Evolutionary conservation across 2,888 invertebrate genomes (phyloP).

Genomic region (Amblyjoppa fuscipennis): DNA sequence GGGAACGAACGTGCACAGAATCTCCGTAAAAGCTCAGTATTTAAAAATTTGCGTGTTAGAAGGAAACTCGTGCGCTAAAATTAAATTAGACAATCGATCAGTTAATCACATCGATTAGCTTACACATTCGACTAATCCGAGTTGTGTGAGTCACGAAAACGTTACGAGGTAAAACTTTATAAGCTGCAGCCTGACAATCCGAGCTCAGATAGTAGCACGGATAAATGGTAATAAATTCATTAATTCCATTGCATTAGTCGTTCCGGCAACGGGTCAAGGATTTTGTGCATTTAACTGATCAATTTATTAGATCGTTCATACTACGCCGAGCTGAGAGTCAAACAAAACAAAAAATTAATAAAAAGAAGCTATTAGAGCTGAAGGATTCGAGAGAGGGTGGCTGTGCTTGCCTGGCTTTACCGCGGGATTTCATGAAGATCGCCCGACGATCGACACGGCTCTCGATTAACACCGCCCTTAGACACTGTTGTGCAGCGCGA

Average conservation of each 20-base stretch:
- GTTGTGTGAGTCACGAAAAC: neutral
- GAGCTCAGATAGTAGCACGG: neutral
- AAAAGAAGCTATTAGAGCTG: conserved; percentile 28
- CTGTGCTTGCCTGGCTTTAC: conserved; percentile 78
- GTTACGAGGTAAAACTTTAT: neutral
- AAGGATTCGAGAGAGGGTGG: conserved; percentile 41
- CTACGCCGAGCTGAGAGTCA: conserved; percentile 11
- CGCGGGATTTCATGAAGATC: conserved; percentile 77
- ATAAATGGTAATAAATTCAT: neutral
- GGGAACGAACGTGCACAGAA: conserved; percentile 40
- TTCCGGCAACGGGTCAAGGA: neutral
- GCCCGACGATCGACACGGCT: conserved; percentile 74
- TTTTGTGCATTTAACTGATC: neutral
- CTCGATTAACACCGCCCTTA: conserved; percentile 84
- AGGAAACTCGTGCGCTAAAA: conserved; percentile 33
- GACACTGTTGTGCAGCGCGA: conserved; percentile 94
- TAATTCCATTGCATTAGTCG: neutral
- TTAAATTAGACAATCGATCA: conserved; percentile 22
- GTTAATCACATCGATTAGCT: conserved; percentile 7
- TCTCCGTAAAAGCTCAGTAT: conserved; percentile 28
- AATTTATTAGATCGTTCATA: conserved; percentile 31
- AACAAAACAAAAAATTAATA: neutral
- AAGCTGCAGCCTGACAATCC: neutral
- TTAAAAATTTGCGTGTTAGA: conserved; percentile 7
- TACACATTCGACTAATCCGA: neutral